Evolutionary conservation across 2,797 vertebrate genomes (phyloP), one percentile per base, ranked within the genome.

Genomic region (Coracias cyanogaster): DNA sequence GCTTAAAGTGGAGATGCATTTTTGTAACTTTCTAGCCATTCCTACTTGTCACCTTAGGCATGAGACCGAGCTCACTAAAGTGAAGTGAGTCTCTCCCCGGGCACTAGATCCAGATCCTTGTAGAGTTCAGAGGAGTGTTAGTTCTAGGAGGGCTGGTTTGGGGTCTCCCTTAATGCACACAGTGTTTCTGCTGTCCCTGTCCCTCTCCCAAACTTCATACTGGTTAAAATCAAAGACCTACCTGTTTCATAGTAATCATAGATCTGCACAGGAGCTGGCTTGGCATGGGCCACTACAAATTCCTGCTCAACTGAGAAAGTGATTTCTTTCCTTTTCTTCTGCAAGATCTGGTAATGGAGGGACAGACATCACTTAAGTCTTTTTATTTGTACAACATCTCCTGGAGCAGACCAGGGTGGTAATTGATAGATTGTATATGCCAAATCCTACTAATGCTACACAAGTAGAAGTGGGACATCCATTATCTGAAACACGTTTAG

Each of bases 191-290:
- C 43, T 70, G 29, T 39, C 18, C 20, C n/a, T 57, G 21, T 46
- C 60, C 29, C 29, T 61, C 13, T 35, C 20, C 31, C 2, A 33
- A 2, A 16, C 6, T n/a, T 84, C 7, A 26, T 31, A 21, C 13
- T 58, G 20, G 21, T n/a, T 82, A 48, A 64, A 88, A 46, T 41
- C 54, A 66, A 61, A 61, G 33, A 65, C 31, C 65, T 51, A 98
- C 98, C 97, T 88, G 95, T 94, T 96, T 97, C 96, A 64, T 98
- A 98, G 86, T 98, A 98, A 72, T 98, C 97, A 35, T 97, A 97
- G 65, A 97, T 52, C 26, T 88, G 82, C 80, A 96, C 86, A 29
- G 94, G 28, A 67, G 91, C 96, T 67, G 97, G 85, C 58, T 96
- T 97, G 43, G 82, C 51, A 24, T 97, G 92, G 10, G 64, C 71